phyloP scores from a whole-genome alignment of 2,888 invertebrate species.

The Nebria salina region DNA sequence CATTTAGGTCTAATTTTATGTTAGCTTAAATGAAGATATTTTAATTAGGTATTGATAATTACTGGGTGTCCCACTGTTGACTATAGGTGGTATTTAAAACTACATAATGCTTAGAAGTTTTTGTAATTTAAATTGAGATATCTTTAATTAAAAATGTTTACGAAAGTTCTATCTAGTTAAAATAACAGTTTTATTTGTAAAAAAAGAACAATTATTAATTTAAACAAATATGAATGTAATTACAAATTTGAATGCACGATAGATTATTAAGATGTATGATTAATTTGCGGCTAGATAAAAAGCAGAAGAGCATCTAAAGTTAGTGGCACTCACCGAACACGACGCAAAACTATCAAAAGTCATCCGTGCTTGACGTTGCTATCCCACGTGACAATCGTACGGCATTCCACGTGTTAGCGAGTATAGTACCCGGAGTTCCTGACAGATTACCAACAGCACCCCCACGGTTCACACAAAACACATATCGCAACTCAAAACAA shows the following conservation, averaged over 20 bases:
- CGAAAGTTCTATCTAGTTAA: too few species aligned
- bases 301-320: background rate
- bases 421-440: background rate
- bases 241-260: too few species aligned
- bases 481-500: background rate
- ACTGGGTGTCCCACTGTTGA: background rate
- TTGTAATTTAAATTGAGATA: too few species aligned
- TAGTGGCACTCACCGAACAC: conserved; percentile 34
- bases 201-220: too few species aligned
- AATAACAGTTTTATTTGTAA: too few species aligned
- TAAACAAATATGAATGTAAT: too few species aligned
- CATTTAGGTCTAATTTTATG: background rate
- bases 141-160: too few species aligned
- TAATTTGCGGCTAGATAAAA: background rate
- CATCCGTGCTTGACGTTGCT: conserved; percentile 28
- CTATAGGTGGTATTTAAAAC: background rate
- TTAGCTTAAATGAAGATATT: background rate
- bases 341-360: conserved; percentile 28
- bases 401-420: conserved; percentile 13
- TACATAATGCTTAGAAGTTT: background rate
- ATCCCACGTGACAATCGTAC: conserved; percentile 33
- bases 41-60: background rate
- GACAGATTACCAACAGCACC: conserved; percentile 12
- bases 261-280: too few species aligned
- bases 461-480: background rate